phyloP scores from a whole-genome alignment of 2,888 invertebrate genomes.

The Aleiodes testaceus region DNA sequence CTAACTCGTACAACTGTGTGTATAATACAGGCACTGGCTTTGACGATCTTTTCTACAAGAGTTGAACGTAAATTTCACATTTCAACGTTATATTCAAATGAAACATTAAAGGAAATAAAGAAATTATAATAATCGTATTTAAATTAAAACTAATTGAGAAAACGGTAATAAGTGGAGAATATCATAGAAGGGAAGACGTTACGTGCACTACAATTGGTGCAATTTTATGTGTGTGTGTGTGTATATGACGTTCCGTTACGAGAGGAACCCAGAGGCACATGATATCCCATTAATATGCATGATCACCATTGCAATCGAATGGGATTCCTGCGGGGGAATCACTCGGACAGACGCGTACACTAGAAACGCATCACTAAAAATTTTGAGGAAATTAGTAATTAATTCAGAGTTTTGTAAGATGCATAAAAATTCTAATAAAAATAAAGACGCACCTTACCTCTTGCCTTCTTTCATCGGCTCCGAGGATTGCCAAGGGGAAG shows the following conservation, averaged over 20 bases:
- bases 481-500: constrained; percentile 64
- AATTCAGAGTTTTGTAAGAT: background rate
- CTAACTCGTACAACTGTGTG: constrained; percentile 34
- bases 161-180: constrained; percentile 9
- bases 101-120: background rate
- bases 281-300: constrained; percentile 66
- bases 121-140: background rate
- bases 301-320: constrained; percentile 61
- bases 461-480: constrained; percentile 41
- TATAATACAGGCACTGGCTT: constrained; percentile 18
- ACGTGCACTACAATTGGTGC: constrained; percentile 45
- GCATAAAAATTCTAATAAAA: constrained; percentile 30
- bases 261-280: constrained; percentile 42
- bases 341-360: constrained; percentile 43
- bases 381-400: no score
- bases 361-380: constrained; percentile 17
- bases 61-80: constrained; percentile 13
- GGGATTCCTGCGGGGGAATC: constrained; percentile 56
- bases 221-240: background rate
- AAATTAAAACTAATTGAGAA: no score
- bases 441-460: constrained; percentile 19
- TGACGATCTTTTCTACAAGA: constrained; percentile 26
- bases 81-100: constrained; percentile 9
- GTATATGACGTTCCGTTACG: constrained; percentile 41
- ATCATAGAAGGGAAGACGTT: constrained; percentile 38